phyloP scores from a whole-genome alignment of 2,113 vertebrate genomes.

The Spheniscus mendiculus region DNA sequence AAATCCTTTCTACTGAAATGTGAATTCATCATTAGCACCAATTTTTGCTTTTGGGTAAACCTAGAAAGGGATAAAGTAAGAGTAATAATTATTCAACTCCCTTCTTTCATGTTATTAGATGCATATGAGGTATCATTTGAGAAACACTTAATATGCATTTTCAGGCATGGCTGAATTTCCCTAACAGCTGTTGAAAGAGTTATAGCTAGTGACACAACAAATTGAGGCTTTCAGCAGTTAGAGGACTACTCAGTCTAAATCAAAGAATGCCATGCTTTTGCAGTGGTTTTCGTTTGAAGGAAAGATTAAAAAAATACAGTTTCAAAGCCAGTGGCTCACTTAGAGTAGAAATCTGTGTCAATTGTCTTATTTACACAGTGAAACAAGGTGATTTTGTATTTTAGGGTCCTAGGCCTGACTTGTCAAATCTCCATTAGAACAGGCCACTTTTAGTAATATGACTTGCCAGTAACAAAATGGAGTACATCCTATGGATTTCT shows the following conservation, averaged over 20 bases:
- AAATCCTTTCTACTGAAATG: not conserved
- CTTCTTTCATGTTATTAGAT: not conserved
- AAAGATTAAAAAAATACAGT: not conserved
- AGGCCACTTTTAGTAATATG: not conserved
- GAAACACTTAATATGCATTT: not conserved
- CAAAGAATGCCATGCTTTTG: not conserved
- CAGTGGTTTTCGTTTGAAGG: not conserved
- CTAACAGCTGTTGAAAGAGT: not conserved
- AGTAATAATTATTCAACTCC: not conserved
- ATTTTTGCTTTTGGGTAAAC: not conserved
- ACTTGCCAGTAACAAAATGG: not conserved
- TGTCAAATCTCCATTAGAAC: slow-evolving; percentile 11
- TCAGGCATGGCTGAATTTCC: not conserved
- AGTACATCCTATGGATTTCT: not conserved
- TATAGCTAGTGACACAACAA: not conserved
- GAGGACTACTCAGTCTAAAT: not conserved
- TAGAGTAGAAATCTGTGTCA: not conserved
- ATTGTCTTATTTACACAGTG: not conserved
- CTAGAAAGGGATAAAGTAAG: not conserved
- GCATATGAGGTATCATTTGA: not conserved
- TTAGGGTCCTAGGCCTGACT: not conserved
- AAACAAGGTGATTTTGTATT: not conserved
- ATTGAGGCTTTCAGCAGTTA: not conserved
- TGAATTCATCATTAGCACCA: not conserved
- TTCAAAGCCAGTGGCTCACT: not conserved